A percentile compares a stretch with the other conserved stretches of the same genome.
These are phyloP conservation scores for Electrona antarctica DNA, from an alignment of 2,113 vertebrate genomes.

Conservation along the genomic window DNA sequence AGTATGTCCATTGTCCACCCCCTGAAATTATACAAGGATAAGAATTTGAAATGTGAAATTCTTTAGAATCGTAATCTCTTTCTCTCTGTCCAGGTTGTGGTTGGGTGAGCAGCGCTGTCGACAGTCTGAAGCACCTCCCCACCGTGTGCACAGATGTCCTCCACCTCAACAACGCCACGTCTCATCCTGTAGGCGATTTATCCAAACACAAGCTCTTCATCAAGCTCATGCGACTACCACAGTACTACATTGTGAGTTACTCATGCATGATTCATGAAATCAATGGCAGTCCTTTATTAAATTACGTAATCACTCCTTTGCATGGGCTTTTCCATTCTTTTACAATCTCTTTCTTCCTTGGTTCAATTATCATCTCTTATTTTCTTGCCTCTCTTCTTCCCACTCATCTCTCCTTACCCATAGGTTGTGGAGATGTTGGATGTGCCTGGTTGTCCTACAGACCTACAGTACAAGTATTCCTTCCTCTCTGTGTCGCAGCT, in stretches of 20 bases:
- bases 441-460: slow-evolving; percentile 86
- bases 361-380: neutral
- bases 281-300: neutral
- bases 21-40: neutral
- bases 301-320: no score
- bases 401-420: neutral
- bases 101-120: slow-evolving; percentile 95
- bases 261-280: neutral
- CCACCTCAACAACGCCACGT: slow-evolving; percentile 89
- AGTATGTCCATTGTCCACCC: slow-evolving; percentile 83
- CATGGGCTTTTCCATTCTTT: neutral
- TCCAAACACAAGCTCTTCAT: slow-evolving; percentile 95
- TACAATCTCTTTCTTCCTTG: neutral
- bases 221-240: slow-evolving; percentile 94
- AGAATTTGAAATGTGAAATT: neutral
- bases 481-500: slow-evolving; percentile 89
- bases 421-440: slow-evolving; percentile 97
- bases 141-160: slow-evolving; percentile 91
- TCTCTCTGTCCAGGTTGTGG: slow-evolving; percentile 87
- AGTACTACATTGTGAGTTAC: slow-evolving; percentile 95
- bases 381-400: neutral
- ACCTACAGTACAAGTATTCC: slow-evolving; percentile 92
- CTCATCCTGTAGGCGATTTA: slow-evolving; percentile 90
- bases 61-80: neutral
- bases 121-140: slow-evolving; percentile 97